phyloP scores from a whole-genome alignment of 2,113 vertebrate species.

The Platichthys flesus region DNA sequence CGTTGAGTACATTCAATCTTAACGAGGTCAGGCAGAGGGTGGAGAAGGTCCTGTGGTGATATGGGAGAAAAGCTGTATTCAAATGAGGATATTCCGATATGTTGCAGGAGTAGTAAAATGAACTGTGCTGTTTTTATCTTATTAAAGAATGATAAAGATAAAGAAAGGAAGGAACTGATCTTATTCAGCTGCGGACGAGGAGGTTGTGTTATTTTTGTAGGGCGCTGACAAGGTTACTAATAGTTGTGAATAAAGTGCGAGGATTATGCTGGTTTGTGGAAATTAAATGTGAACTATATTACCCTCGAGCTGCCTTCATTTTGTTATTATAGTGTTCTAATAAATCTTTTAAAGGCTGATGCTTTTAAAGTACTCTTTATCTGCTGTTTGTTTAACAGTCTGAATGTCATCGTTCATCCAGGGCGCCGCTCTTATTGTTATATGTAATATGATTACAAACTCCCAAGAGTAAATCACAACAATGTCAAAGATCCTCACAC shows the following conservation, averaged over 20 bases:
- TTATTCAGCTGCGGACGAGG: neutral
- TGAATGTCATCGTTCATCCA: neutral
- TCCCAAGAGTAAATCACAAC: neutral
- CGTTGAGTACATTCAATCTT: no score
- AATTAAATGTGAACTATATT: neutral
- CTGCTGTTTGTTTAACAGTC: neutral
- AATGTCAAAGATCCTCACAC: neutral
- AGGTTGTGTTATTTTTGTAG: neutral
- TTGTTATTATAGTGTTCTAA: neutral
- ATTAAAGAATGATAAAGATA: neutral
- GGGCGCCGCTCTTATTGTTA: neutral
- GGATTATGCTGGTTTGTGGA: neutral
- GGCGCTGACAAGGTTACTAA: neutral
- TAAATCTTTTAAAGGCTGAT: neutral
- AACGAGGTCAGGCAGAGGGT: no score
- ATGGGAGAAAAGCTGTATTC: no score
- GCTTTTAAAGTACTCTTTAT: neutral
- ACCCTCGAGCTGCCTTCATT: neutral
- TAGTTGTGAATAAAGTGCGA: neutral
- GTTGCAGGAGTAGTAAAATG: neutral
- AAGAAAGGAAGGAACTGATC: neutral
- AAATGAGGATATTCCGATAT: neutral
- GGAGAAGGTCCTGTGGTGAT: no score
- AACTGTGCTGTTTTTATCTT: neutral
- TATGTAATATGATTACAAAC: neutral